phyloP scores from a whole-genome alignment of 2,888 invertebrate genomes.

The Leistus spinibarbis region DNA sequence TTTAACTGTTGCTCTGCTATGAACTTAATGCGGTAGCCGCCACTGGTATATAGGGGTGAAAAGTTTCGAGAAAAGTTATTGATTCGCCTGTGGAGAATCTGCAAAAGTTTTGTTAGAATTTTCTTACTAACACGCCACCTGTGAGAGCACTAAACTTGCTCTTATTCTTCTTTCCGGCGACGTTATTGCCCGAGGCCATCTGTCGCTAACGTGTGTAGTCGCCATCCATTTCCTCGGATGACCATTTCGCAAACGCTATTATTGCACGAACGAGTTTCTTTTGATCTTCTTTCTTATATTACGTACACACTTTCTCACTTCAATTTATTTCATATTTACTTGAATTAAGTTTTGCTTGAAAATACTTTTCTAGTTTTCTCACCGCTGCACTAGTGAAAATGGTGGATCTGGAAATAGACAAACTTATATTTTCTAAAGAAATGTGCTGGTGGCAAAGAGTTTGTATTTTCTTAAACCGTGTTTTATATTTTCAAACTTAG shows the following conservation, averaged over 20 bases:
- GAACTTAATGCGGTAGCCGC: neutral
- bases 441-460: neutral
- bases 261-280: neutral
- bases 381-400: neutral
- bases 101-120: slow-evolving; percentile 28
- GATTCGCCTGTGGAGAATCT: slow-evolving; percentile 37
- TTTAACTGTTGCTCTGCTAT: neutral
- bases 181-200: slow-evolving; percentile 34
- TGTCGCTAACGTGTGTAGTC: slow-evolving; percentile 34
- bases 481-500: neutral
- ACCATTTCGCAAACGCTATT: slow-evolving; percentile 7
- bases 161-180: slow-evolving; percentile 23
- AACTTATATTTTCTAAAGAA: neutral
- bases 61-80: slow-evolving; percentile 37
- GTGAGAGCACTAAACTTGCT: slow-evolving; percentile 36
- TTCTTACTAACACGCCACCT: slow-evolving; percentile 30
- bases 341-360: neutral
- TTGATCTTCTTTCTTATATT: slow-evolving; percentile 3
- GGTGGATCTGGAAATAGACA: neutral
- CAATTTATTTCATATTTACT: slow-evolving; percentile 8
- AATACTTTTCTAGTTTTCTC: neutral
- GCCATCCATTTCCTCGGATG: slow-evolving; percentile 21
- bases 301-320: neutral
- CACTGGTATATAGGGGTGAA: slow-evolving; percentile 16
- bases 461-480: neutral